Conservation (phyloP, 2,888 invertebrate genomes). For the Chelonus formosanus region DNA sequence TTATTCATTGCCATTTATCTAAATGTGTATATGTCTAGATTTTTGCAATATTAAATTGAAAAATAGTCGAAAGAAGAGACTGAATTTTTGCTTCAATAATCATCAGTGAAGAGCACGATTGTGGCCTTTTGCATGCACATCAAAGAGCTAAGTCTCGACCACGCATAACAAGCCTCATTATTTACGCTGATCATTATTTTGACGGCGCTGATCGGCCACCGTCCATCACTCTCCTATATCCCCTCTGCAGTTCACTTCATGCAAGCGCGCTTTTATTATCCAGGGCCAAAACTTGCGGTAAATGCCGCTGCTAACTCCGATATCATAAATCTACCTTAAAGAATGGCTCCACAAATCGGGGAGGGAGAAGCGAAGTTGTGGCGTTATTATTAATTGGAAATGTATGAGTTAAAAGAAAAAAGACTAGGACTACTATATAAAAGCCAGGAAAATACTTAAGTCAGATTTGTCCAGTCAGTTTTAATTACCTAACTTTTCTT, state of each 20-base stretch:
- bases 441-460: constrained; percentile 2
- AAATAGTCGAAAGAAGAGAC: neutral
- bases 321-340: constrained; percentile 56
- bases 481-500: constrained; percentile 40
- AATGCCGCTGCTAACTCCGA: constrained; percentile 55
- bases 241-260: constrained; percentile 32
- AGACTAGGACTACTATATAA: constrained; percentile 22
- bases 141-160: constrained; percentile 4
- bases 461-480: constrained; percentile 36
- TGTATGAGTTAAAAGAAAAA: constrained; percentile 42
- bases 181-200: constrained; percentile 62
- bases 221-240: constrained; percentile 55
- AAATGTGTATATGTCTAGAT: no score
- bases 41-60: constrained; percentile 1
- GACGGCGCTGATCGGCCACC: constrained; percentile 62
- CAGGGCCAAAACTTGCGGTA: constrained; percentile 54
- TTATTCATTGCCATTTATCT: no score
- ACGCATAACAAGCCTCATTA: constrained; percentile 54
- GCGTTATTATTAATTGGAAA: constrained; percentile 31
- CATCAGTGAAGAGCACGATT: constrained; percentile 32
- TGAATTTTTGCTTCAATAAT: constrained; percentile 15
- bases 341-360: constrained; percentile 37
- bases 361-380: constrained; percentile 25
- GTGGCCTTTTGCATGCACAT: constrained; percentile 14
- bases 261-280: constrained; percentile 53